Conservation (phyloP, 2,113 vertebrate genomes). For the Alligator sinensis region DNA sequence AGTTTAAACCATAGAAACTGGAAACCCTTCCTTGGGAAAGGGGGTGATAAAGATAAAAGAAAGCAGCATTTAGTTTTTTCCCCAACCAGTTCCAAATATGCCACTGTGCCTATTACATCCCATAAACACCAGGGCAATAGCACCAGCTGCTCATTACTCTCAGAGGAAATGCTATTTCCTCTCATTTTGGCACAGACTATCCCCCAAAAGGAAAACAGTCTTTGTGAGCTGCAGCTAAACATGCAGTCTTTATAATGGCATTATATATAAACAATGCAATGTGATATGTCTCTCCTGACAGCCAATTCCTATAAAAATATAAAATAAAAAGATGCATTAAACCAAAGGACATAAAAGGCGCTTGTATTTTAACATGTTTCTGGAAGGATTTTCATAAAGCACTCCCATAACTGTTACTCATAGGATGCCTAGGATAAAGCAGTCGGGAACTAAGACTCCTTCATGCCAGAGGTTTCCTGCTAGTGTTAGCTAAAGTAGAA, state of each 20-base stretch:
- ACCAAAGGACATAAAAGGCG: constrained; percentile 40
- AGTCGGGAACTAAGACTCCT: constrained; percentile 26
- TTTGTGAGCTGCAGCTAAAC: constrained; percentile 66
- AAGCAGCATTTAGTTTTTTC: constrained; percentile 76
- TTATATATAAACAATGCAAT: constrained; percentile 56
- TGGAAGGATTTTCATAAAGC: constrained; percentile 43
- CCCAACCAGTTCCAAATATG: constrained; percentile 79
- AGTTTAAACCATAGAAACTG: constrained; percentile 69
- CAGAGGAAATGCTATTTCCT: constrained; percentile 74
- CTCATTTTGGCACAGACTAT: constrained; percentile 73
- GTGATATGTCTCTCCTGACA: constrained; percentile 62
- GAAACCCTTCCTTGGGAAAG: constrained; percentile 77
- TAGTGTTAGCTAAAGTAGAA: constrained; percentile 7
- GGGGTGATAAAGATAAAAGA: constrained; percentile 80
- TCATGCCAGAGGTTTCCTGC: background rate
- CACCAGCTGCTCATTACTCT: constrained; percentile 81
- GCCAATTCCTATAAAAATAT: constrained; percentile 57
- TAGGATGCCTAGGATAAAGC: constrained; percentile 46
- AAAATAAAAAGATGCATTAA: constrained; percentile 53
- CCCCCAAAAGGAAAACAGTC: constrained; percentile 72
- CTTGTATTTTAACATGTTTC: constrained; percentile 53
- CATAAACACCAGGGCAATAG: constrained; percentile 78
- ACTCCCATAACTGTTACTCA: constrained; percentile 16
- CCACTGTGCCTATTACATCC: constrained; percentile 78
- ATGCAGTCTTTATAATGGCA: constrained; percentile 9